Evolutionary conservation across 2,888 invertebrate genomes (phyloP).

Genomic region (Laothoe populi): DNA sequence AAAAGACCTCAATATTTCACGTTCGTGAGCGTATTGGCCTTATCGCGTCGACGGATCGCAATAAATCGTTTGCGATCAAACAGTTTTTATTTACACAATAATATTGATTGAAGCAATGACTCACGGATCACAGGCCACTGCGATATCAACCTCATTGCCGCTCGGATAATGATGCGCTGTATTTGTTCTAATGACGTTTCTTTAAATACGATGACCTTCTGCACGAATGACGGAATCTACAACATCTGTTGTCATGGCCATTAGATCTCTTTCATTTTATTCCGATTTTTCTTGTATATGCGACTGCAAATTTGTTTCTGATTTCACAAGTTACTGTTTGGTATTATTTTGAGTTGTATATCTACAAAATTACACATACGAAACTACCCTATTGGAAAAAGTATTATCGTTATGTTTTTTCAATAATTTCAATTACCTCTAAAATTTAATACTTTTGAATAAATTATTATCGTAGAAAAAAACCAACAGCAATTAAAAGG

Average conservation of each 20-base stretch:
- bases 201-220: conserved; percentile 31
- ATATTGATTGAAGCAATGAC: conserved; percentile 54
- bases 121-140: conserved; percentile 40
- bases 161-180: conserved; percentile 41
- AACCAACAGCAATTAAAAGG: conserved; percentile 4
- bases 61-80: conserved; percentile 43
- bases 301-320: too few species aligned
- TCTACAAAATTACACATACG: too few species aligned
- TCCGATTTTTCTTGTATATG: too few species aligned
- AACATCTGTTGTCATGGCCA: background rate
- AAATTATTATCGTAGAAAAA: background rate
- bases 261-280: too few species aligned
- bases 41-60: conserved; percentile 32
- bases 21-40: conserved; percentile 25
- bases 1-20: conserved; percentile 1
- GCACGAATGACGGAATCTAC: background rate
- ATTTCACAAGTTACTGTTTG: too few species aligned
- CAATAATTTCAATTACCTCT: too few species aligned
- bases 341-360: too few species aligned
- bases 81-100: conserved; percentile 45
- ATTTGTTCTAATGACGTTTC: conserved; percentile 34
- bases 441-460: too few species aligned
- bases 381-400: too few species aligned
- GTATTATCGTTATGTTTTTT: too few species aligned
- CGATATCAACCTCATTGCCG: conserved; percentile 34